These are phyloP conservation scores for Myotis yumanensis DNA, from an alignment of 2,113 vertebrate genomes.

Conservation along the genomic window DNA sequence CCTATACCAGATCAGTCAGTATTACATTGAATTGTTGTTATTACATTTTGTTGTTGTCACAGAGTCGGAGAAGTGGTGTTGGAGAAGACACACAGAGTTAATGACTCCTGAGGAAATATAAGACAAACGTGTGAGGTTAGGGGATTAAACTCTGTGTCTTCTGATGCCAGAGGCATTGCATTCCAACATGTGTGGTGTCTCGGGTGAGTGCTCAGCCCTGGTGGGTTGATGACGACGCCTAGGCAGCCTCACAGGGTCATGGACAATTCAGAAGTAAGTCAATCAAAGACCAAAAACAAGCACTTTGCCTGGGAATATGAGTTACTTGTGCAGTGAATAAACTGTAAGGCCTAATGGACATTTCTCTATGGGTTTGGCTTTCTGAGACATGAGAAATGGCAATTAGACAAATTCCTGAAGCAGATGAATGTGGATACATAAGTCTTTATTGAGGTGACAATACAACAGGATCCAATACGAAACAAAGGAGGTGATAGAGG, in stretches of 20 bases:
- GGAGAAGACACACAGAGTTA: neutral
- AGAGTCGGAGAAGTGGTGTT: neutral
- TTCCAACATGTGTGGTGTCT: neutral
- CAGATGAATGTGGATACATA: neutral
- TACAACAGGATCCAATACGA: neutral
- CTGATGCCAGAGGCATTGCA: neutral
- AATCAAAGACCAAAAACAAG: neutral
- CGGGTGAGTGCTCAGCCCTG: neutral
- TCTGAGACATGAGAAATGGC: neutral
- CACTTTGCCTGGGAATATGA: neutral
- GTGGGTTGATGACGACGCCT: neutral
- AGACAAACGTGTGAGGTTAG: neutral
- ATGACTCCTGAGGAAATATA: neutral
- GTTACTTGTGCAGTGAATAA: neutral
- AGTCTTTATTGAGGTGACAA: neutral
- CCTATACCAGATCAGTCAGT: neutral
- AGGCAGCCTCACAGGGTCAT: neutral
- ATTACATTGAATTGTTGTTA: neutral
- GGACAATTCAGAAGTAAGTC: neutral
- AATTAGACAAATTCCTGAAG: neutral
- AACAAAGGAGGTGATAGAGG: constrained; percentile 36
- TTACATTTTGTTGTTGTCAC: neutral
- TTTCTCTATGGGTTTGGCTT: neutral
- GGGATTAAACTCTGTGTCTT: neutral
- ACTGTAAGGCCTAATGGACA: neutral